Percentiles rank a stretch among this genome's conserved stretches.
phyloP scores from a whole-genome alignment of 2,888 invertebrate species.

The Nemoura dubitans region DNA sequence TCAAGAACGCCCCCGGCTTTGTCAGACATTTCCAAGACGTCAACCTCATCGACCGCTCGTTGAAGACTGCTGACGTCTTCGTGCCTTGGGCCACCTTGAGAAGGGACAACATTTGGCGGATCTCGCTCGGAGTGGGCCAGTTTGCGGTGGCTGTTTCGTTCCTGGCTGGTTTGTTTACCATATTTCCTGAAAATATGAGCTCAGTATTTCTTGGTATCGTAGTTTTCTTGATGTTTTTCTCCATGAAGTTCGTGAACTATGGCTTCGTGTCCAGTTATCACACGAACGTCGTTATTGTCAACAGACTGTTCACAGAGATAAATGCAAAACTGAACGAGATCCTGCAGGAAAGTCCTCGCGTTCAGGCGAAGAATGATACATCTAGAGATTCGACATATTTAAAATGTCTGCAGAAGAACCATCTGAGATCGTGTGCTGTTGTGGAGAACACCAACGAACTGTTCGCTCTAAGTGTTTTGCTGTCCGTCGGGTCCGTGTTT shows the following conservation, averaged over 20 bases:
- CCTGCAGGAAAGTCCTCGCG: background rate
- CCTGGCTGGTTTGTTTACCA: too few species aligned
- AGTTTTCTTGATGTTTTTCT: background rate
- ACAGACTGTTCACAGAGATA: background rate
- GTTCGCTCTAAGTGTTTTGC: background rate
- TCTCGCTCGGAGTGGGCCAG: background rate
- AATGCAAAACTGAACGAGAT: background rate
- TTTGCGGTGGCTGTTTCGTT: background rate
- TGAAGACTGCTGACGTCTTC: background rate
- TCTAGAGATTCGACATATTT: background rate
- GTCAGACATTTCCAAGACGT: background rate
- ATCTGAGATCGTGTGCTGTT: background rate
- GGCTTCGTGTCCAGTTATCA: background rate
- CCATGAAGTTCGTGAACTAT: background rate
- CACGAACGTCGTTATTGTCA: background rate
- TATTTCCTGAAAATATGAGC: background rate
- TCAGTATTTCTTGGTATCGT: background rate
- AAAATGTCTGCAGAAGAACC: background rate
- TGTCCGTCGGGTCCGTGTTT: background rate
- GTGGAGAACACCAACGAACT: background rate
- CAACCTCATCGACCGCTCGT: background rate
- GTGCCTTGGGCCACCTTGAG: background rate
- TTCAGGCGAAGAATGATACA: background rate
- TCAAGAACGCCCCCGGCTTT: background rate
- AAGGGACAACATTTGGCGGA: background rate